Evolutionary conservation across 2,888 invertebrate genomes (phyloP).

Genomic region (Megalurothrips usitatus): DNA sequence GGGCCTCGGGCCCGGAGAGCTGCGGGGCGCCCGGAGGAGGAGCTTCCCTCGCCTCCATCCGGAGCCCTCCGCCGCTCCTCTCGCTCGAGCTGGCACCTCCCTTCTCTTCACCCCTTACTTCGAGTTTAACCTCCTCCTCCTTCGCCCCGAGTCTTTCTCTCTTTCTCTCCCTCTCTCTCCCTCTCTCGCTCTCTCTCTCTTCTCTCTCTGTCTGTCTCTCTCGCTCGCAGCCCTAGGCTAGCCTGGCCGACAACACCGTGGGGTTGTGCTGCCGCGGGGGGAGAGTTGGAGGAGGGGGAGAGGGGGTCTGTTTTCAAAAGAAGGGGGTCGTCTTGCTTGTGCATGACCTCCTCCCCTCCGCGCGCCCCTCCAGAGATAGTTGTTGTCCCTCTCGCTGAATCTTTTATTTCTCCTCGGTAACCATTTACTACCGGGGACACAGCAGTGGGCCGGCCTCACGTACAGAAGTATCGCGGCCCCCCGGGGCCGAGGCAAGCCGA

Average conservation of each 20-base stretch:
- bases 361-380: neutral
- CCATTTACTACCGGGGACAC: too few species aligned
- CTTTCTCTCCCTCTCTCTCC: conserved; percentile 25
- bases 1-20: neutral
- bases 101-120: too few species aligned
- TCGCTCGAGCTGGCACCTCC: neutral
- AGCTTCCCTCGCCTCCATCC: neutral
- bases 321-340: neutral
- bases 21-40: too few species aligned
- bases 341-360: too few species aligned
- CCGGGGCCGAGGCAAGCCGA: too few species aligned
- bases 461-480: too few species aligned
- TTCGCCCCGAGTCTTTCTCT: conserved; percentile 6
- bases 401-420: neutral
- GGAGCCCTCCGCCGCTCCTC: neutral
- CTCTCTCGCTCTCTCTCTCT: neutral
- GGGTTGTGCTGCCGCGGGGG: too few species aligned
- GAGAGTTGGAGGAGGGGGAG: too few species aligned
- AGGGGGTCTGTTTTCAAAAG: neutral
- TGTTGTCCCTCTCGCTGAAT: neutral
- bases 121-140: neutral
- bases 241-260: neutral
- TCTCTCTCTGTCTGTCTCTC: neutral
- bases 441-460: neutral
- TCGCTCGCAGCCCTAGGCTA: neutral